These are phyloP conservation scores for Pseudochirops corinnae DNA, from an alignment of 2,797 vertebrate genomes.

Conservation along the genomic window DNA sequence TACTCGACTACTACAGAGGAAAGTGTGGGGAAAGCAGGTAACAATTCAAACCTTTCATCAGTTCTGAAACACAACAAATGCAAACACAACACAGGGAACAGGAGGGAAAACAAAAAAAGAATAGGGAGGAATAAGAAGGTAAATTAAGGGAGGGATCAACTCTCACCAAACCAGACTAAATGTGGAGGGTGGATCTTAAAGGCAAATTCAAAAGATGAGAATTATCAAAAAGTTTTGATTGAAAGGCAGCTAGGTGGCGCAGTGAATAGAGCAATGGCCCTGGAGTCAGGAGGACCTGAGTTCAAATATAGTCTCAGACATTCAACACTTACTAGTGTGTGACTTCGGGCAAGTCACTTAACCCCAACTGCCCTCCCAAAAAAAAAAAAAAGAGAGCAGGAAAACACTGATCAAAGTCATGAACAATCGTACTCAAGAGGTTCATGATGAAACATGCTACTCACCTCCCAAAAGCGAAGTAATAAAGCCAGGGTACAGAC, in stretches of 20 bases:
- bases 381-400: not conserved
- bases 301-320: too few relatives aligned
- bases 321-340: too few relatives aligned
- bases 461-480: not conserved
- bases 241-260: not conserved
- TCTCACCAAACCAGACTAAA: not conserved
- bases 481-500: not conserved
- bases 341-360: too few relatives aligned
- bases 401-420: not conserved
- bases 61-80: not conserved
- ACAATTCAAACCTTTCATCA: not conserved
- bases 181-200: not conserved
- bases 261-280: too few relatives aligned
- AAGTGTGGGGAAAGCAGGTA: not conserved
- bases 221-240: not conserved
- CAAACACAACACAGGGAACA: not conserved
- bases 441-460: not conserved
- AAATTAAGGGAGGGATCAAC: not conserved
- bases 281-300: too few relatives aligned
- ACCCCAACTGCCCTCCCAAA: too few relatives aligned
- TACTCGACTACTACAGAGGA: not conserved
- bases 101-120: not conserved
- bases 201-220: not conserved
- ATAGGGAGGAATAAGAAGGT: not conserved
- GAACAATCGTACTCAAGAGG: not conserved